Base-by-base conservation (phyloP, 2,888 invertebrate genomes). In the Cantharis lateralis region DNA sequence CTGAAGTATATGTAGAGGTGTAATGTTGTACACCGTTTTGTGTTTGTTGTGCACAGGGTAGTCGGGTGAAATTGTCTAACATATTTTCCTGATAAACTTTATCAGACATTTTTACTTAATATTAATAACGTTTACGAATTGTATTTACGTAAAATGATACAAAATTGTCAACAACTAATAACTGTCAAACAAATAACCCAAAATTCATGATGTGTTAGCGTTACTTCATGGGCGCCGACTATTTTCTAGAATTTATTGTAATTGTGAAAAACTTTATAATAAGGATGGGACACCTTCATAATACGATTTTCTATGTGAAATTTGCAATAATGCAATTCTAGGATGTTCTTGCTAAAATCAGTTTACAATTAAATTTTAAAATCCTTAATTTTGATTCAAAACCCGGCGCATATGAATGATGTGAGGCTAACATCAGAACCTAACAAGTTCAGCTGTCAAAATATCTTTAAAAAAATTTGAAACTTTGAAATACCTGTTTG, bases 21-120 rank as follows among this genome's bases (percentile, higher is more conserved):
- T 79, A 80, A 70, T 79, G 81, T 28, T 74, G 78, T 20, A 76
- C 72, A 16, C 61, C 20, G 61, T 71, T 76, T 63, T 78, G 76
- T 18, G 72, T 15, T 74, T 83, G 82, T 78, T 83, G 83, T 9
- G 80, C 79, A 76, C 81, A 82, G 18, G 79, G 80, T 15, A 79
- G 78, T 11, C 75, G 69, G 15, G 61, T 20, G 68, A 76, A 79
- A 48, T 70, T 76, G n/a, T 75, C 75, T 13, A 68, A 70, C 9
- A 48, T 62, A 15, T 32, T 69, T 62, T 78, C 76, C 62, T 72
- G 70, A 28, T 76, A 76, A n/a, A 62, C 20, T 71, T 76, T 78
- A 66, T 79, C 72, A 62, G 70, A 70, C 77, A 79, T 77, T 32
- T 68, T 69, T 20, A 20, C 63, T 64, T 18, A 18, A 48, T 5